phyloP scores from a whole-genome alignment of 2,888 invertebrate species.

The Mesochorus sp. region DNA sequence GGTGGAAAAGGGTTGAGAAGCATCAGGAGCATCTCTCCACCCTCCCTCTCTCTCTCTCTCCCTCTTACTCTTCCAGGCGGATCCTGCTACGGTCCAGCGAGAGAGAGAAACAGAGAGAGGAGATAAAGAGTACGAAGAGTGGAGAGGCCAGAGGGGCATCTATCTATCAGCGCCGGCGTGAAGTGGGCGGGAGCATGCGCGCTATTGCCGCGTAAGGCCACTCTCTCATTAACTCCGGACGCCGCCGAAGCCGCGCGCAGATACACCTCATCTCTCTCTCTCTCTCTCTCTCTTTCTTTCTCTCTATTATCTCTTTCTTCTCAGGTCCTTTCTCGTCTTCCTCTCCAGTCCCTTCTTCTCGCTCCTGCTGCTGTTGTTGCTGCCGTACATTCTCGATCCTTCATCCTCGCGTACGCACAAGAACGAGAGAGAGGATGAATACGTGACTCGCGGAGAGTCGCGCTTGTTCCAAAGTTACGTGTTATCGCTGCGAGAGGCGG shows the following conservation, averaged over 20 bases:
- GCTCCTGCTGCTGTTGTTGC: constrained; percentile 33
- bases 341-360: constrained; percentile 71
- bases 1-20: constrained; percentile 51
- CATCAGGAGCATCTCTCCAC: constrained; percentile 14
- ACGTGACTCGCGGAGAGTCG: constrained; percentile 45
- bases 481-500: constrained; percentile 68
- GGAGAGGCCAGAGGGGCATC: constrained; percentile 78
- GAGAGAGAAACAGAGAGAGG: constrained; percentile 22
- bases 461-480: constrained; percentile 67
- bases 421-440: constrained; percentile 26
- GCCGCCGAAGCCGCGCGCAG: constrained; percentile 84
- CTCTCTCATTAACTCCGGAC: constrained; percentile 82
- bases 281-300: constrained; percentile 15
- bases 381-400: constrained; percentile 42
- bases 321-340: constrained; percentile 9
- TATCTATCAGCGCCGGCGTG: constrained; percentile 82
- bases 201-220: constrained; percentile 81
- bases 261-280: constrained; percentile 13
- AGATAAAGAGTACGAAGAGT: constrained; percentile 22
- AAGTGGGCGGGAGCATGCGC: constrained; percentile 82
- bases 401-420: constrained; percentile 8
- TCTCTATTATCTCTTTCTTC: constrained; percentile 8
- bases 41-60: constrained; percentile 1
- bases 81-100: constrained; percentile 31
- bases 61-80: constrained; percentile 20